Conservation (phyloP, 2,113 vertebrate genomes). For the Puntigrus tetrazona region DNA sequence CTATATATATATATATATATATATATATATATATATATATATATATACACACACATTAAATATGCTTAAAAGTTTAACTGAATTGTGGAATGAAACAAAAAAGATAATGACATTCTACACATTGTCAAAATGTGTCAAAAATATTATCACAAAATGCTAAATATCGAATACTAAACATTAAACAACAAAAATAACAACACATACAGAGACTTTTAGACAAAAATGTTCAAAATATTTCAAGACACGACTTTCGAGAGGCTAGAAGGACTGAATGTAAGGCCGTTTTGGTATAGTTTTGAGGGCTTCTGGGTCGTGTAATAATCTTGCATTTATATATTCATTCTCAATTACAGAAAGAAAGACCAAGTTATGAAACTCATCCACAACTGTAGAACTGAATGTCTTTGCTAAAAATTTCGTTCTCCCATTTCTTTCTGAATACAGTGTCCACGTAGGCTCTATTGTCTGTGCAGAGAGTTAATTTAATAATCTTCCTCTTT, state of each 20-base stretch:
- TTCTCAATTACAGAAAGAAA: not conserved
- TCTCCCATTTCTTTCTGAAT: too few species aligned
- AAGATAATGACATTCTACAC: too few species aligned
- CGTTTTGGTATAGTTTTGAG: not conserved
- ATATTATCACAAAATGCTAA: not conserved
- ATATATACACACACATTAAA: not conserved
- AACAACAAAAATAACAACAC: not conserved
- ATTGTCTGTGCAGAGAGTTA: too few species aligned
- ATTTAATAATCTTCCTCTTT: not conserved
- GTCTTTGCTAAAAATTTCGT: not conserved
- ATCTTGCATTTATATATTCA: not conserved
- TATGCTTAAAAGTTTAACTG: too few species aligned
- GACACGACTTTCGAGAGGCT: not conserved
- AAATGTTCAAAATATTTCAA: not conserved
- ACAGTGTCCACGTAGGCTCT: too few species aligned
- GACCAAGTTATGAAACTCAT: not conserved
- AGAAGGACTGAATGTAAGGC: not conserved
- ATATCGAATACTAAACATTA: not conserved
- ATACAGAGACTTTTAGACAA: not conserved
- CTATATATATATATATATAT: not conserved
- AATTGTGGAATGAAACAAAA: too few species aligned
- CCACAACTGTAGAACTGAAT: not conserved
- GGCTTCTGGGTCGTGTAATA: not conserved
- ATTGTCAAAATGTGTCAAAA: too few species aligned
- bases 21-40: not conserved